These are phyloP conservation scores for Sylvilagus bachmani DNA, from an alignment of 2,113 vertebrate species.

Conservation along the genomic window DNA sequence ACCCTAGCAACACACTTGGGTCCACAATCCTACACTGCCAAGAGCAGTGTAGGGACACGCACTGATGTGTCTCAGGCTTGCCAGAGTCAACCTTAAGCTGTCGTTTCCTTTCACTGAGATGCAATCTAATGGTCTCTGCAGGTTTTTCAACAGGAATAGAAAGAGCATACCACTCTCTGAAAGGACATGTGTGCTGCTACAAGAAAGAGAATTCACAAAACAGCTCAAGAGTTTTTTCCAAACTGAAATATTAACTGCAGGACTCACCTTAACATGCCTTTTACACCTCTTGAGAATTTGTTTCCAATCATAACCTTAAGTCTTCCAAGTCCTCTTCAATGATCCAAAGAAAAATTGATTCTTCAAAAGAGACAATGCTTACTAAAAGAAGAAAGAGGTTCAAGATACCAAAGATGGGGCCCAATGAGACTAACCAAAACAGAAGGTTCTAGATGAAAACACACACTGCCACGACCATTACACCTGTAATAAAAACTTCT, in stretches of 20 bases:
- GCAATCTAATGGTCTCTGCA: background rate
- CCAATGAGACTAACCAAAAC: background rate
- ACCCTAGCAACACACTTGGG: background rate
- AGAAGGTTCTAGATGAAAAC: background rate
- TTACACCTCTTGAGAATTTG: background rate
- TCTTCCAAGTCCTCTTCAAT: conserved; percentile 35
- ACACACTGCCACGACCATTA: background rate
- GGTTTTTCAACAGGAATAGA: background rate
- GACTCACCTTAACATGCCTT: background rate
- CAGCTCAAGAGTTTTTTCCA: conserved; percentile 3
- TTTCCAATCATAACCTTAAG: conserved; percentile 35
- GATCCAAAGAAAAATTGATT: background rate
- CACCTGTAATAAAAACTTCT: background rate
- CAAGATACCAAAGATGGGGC: background rate
- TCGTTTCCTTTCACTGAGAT: background rate
- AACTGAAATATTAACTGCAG: background rate
- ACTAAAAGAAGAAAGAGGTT: background rate
- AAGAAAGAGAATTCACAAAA: conserved; percentile 9
- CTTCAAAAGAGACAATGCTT: conserved; percentile 2
- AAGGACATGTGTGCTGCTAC: background rate
- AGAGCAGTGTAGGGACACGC: background rate
- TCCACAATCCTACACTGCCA: background rate
- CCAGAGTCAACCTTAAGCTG: background rate
- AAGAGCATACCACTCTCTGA: background rate
- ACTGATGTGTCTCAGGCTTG: background rate